A percentile compares a stretch with the other conserved stretches of the same genome.
Conservation (phyloP, 2,888 invertebrate genomes). For the Palloptera scutellata region DNA sequence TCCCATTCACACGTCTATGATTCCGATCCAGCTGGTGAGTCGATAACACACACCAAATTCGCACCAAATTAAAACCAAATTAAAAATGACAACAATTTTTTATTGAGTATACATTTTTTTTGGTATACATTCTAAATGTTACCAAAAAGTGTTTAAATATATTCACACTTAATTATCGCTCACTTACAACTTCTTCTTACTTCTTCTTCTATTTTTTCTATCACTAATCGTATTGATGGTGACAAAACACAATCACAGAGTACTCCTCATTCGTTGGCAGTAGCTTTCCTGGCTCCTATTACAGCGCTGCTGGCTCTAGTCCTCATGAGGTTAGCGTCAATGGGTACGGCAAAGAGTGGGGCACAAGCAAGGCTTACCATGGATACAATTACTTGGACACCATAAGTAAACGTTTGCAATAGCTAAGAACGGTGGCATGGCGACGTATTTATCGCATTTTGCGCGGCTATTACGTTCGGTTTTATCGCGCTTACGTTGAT, state of each 20-base stretch:
- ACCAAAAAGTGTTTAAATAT: too few species aligned
- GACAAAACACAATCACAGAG: constrained; percentile 44
- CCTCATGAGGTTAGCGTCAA: constrained; percentile 52
- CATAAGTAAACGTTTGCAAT: constrained; percentile 55
- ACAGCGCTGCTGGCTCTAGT: constrained; percentile 46
- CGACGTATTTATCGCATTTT: constrained; percentile 32
- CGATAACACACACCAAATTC: constrained; percentile 1
- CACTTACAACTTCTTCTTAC: background rate
- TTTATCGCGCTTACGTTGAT: constrained; percentile 30
- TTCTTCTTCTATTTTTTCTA: constrained; percentile 6
- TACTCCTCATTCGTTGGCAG: constrained; percentile 60
- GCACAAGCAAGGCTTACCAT: constrained; percentile 56
- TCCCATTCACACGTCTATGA: constrained; percentile 61
- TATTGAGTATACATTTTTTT: too few species aligned
- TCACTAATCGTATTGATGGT: constrained; percentile 19
- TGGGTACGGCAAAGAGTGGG: constrained; percentile 58
- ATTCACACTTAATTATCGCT: background rate
- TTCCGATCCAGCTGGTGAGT: constrained; percentile 56
- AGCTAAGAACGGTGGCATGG: constrained; percentile 32
- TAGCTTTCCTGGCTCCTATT: constrained; percentile 50
- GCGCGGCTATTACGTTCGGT: constrained; percentile 37
- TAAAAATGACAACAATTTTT: too few species aligned
- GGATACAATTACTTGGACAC: constrained; percentile 58
- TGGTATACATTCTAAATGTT: too few species aligned
- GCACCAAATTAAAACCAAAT: background rate